Base-by-base conservation (phyloP, 1,140 invertebrate genomes). In the Drosophila hydei region DNA sequence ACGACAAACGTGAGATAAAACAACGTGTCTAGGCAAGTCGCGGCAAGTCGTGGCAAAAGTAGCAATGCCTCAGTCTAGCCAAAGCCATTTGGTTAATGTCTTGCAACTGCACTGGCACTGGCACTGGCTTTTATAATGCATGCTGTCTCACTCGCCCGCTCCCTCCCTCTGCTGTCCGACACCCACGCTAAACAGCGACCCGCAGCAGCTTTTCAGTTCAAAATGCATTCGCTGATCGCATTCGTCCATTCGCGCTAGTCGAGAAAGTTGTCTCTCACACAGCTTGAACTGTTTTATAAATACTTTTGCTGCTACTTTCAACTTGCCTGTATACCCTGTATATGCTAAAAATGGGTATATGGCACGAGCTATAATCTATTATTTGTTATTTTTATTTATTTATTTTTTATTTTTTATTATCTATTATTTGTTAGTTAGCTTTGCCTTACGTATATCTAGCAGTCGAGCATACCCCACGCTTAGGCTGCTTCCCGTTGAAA, bases 291-390 rank as follows among this genome's bases (percentile, higher is more conserved):
- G 30, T 33, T 33, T 33, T 33, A 33, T 33, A 33, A 33, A 33
- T 33, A 33, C 30, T 33, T 12, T 33, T 33, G 30, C 30, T 11
- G 30, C 30, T 81, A 87, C 83, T 87, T 87, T 87, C 83, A 79
- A 88, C 83, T 87, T 89, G 30, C 7, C 88, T 88, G 75, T 77
- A 75, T 79, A 63, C 65, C 67, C 58, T 70, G 56, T 23, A 56
- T 56, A 60, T 59, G 59, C 38, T 19, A 19, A 38, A 18, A 63
- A 42, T 43, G 42, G 30, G 30, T 33, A 33, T 33, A 33, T 33
- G 3, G 2, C 4, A 12, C 30, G 11, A 33, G 7, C 0, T 11
- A 33, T 33, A 11, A 12, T 30, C 27, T 9, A 11, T 30, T 30
- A 9, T 30, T n/a, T n/a, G n/a, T n/a, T n/a, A n/a, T n/a, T n/a